A percentile compares a stretch with the other conserved stretches of the same genome.
phyloP scores from a whole-genome alignment of 2,888 invertebrate genomes.

The Cataglyphis cursor region DNA sequence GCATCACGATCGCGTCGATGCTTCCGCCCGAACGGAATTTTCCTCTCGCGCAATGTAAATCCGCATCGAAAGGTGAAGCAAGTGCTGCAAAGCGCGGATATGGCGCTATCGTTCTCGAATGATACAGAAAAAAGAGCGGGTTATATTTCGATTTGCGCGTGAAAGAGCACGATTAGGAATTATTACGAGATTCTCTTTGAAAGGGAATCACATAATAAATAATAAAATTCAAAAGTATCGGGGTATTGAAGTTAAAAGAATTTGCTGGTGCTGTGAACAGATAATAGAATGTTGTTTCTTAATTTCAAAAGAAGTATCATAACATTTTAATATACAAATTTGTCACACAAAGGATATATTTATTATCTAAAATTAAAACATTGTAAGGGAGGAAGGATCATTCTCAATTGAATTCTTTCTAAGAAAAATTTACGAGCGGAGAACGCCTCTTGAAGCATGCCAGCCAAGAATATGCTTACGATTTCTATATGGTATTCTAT shows the following conservation, averaged over 20 bases:
- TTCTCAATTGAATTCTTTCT: background rate
- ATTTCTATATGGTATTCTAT: background rate
- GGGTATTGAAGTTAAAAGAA: background rate
- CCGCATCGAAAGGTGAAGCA: background rate
- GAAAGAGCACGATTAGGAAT: background rate
- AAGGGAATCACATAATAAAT: background rate
- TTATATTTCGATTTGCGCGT: background rate
- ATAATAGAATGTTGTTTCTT: background rate
- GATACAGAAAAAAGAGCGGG: conserved; percentile 6
- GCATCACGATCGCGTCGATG: conserved; percentile 27
- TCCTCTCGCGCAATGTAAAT: conserved; percentile 43
- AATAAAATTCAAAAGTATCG: background rate
- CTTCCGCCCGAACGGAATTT: conserved; percentile 28
- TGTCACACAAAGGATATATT: background rate
- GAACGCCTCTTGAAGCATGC: background rate
- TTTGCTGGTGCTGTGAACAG: background rate
- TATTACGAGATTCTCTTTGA: background rate
- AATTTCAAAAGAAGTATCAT: background rate
- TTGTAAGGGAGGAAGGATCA: background rate
- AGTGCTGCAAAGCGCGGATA: conserved; percentile 25
- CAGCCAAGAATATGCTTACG: conserved; percentile 25
- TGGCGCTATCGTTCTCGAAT: conserved; percentile 19
- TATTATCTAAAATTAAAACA: background rate
- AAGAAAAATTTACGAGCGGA: background rate
- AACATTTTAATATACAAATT: background rate